These are phyloP conservation scores for Masnerella sp. DNA, from an alignment of 2,888 invertebrate genomes.

Conservation along the genomic window DNA sequence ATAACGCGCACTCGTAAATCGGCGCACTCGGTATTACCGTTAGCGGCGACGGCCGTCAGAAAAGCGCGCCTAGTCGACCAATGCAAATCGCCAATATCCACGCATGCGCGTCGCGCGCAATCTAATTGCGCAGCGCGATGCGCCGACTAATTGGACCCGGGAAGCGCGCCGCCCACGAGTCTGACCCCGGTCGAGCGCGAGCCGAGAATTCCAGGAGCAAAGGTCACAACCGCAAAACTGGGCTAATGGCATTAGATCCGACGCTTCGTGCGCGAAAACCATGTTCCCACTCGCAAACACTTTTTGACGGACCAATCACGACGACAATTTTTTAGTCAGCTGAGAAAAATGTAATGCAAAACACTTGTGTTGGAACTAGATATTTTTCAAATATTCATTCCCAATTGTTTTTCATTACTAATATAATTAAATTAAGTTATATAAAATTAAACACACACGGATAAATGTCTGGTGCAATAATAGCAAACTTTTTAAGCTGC, in stretches of 20 bases:
- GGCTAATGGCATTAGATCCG: conserved; percentile 58
- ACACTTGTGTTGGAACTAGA: too few species aligned
- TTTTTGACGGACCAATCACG: too few species aligned
- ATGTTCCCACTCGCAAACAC: too few species aligned
- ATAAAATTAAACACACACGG: too few species aligned
- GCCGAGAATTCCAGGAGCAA: conserved; percentile 58
- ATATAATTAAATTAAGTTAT: too few species aligned
- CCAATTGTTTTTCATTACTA: too few species aligned
- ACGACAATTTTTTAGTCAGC: too few species aligned
- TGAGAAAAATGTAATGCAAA: too few species aligned
- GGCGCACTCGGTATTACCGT: conserved; percentile 69
- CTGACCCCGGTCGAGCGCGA: conserved; percentile 13
- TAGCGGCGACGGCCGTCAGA: conserved; percentile 59
- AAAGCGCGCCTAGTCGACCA: conserved; percentile 16
- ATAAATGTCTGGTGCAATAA: too few species aligned
- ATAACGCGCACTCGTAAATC: conserved; percentile 66
- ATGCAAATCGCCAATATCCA: conserved; percentile 26
- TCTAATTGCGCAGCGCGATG: conserved; percentile 46
- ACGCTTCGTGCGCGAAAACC: too few species aligned
- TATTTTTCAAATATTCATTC: too few species aligned
- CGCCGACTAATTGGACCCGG: conserved; percentile 42
- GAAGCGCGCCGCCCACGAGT: conserved; percentile 45
- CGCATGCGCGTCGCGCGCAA: conserved; percentile 29
- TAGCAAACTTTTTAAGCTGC: too few species aligned
- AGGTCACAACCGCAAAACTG: conserved; percentile 47